Evolutionary conservation across 2,113 vertebrate genomes (phyloP).

Genomic region (Cynopterus brachyotis): DNA sequence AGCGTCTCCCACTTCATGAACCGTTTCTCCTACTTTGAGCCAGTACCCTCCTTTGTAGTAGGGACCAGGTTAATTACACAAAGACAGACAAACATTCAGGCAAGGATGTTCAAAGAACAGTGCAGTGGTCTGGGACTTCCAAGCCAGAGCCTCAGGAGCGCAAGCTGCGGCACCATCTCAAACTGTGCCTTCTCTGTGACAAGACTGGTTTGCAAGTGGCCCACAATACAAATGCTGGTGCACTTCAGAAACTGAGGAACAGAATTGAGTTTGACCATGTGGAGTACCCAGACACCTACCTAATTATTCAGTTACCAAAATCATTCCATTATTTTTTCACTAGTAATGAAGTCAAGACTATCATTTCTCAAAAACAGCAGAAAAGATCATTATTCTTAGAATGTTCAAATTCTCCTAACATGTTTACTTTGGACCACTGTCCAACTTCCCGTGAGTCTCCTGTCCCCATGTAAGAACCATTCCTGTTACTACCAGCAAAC

Average conservation of each 20-base stretch:
- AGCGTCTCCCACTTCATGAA: background rate
- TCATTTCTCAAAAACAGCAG: background rate
- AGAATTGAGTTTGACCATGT: background rate
- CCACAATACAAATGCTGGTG: accelerated
- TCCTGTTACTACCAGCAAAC: background rate
- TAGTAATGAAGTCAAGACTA: background rate
- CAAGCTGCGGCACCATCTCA: background rate
- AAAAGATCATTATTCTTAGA: background rate
- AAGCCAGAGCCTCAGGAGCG: background rate
- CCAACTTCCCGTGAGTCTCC: background rate
- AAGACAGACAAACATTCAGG: no score
- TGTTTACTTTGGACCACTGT: background rate
- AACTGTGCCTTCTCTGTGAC: background rate
- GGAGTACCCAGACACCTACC: no score
- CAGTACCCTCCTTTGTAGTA: background rate
- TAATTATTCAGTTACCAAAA: background rate
- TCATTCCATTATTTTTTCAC: background rate
- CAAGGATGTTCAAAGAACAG: background rate
- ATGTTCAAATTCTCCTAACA: background rate
- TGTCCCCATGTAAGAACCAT: background rate
- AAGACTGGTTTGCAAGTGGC: background rate
- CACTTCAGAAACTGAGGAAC: background rate
- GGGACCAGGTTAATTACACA: background rate
- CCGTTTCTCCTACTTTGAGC: background rate
- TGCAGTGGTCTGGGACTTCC: background rate